Base-by-base conservation (phyloP, 1,140 invertebrate species). In the Leptopilina boulardi region DNA sequence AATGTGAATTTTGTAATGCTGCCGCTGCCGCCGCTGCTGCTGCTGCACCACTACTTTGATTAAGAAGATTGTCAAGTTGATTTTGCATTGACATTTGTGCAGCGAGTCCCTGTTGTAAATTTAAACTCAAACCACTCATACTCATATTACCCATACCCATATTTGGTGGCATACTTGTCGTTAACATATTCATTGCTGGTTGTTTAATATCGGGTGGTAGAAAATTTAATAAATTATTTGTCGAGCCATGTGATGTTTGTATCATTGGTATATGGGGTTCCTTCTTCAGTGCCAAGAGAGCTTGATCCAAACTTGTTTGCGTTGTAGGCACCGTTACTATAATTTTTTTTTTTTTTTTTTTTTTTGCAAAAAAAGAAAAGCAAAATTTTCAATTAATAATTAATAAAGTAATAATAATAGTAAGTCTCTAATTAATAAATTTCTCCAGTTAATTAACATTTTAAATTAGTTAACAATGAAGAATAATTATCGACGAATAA, bases 61-160 rank as follows among this genome's bases (percentile, higher is more conserved):
- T 88, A 8, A 90, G 82, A 70, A 90, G 88, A 74, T 77, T 86
- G 18, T 91, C 89, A 34, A 91, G 86, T 73, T 89, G 88, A 75
- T 82, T 87, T 19, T 90, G 88, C 80, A 91, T 87, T 1, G 84
- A 80, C 74, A 91, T 86, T 66, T 78, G 89, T n/a, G n/a, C n/a
- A 72, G 38, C 76, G 70, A 79, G 80, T 15, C 79, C 81, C 79
- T 89, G 89, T 44, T 86, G 83, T 6, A 90, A 56, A 73, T 84
- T 89, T 78, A 90, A 83, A 42, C 87, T 88, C 1, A 89, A 41
- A 80, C 86, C 90, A 1, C 81, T 77, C 80, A 91, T 85, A 56
- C 82, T 87, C 10, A 89, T 82, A 71, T 87, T 88, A 9, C 87
- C 80, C 54, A 91, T 51, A 47, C 85, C 87, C 56, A 91, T 59